Conservation (phyloP, 2,797 vertebrate genomes). For the Enteromius fasciolatus region DNA sequence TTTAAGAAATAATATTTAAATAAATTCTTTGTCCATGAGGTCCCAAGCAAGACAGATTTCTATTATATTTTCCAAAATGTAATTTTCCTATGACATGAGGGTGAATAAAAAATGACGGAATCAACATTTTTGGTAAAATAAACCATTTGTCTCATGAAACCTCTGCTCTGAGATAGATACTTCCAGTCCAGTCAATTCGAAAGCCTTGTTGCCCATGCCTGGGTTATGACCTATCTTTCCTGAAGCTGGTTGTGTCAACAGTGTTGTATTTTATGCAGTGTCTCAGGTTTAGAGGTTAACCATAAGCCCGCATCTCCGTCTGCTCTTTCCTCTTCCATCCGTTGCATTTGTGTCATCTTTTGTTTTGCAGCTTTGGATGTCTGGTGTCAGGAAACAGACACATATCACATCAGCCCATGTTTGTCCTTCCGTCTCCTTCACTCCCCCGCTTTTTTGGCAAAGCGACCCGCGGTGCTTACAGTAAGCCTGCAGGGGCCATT, state of each 20-base stretch:
- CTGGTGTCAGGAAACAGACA: slow-evolving; percentile 63
- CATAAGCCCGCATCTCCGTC: slow-evolving; percentile 12
- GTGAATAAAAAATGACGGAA: not conserved
- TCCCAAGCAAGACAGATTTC: not conserved
- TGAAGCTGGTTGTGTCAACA: slow-evolving; percentile 32
- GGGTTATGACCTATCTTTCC: slow-evolving; percentile 43
- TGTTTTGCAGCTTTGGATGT: slow-evolving; percentile 57
- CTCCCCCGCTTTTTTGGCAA: slow-evolving; percentile 30
- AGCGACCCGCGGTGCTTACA: slow-evolving; percentile 40
- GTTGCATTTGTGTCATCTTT: slow-evolving; percentile 50
- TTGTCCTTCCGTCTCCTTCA: slow-evolving; percentile 51
- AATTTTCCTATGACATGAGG: not conserved
- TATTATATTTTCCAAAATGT: not conserved
- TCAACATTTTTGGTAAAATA: not conserved
- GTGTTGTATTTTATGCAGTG: slow-evolving; percentile 33
- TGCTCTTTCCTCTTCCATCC: slow-evolving; percentile 45
- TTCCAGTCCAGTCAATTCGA: slow-evolving; percentile 29
- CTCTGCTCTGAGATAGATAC: slow-evolving; percentile 16
- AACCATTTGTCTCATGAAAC: not conserved
- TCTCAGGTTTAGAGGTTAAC: slow-evolving; percentile 48
- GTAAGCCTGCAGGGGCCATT: slow-evolving; percentile 51
- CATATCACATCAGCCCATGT: slow-evolving; percentile 51
- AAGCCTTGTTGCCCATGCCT: slow-evolving; percentile 23
- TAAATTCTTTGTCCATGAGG: not conserved
- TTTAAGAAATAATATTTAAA: not conserved